Evolutionary conservation across 2,888 invertebrate species (phyloP).

Genomic region (Acrobasis suavella): DNA sequence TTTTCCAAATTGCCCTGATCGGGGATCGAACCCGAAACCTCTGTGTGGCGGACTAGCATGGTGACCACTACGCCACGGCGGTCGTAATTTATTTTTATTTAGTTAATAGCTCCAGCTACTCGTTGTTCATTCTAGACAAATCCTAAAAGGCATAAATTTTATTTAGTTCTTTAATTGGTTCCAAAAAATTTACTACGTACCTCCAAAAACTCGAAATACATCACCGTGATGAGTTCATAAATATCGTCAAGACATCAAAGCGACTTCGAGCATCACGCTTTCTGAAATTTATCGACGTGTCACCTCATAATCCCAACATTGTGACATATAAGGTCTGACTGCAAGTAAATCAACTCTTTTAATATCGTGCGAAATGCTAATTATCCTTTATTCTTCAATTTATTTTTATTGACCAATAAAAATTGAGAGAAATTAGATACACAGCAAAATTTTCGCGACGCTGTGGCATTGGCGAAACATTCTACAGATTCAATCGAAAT

Average conservation of each 20-base stretch:
- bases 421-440: conserved; percentile 58
- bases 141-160: no score
- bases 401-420: conserved; percentile 47
- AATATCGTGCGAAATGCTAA: conserved; percentile 53
- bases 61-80: no score
- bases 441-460: conserved; percentile 51
- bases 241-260: conserved; percentile 37
- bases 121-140: no score
- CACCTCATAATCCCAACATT: conserved; percentile 47
- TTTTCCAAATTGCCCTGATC: no score
- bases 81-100: no score
- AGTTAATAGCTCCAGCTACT: no score
- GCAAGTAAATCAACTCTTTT: conserved; percentile 21
- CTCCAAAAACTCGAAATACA: conserved; percentile 21
- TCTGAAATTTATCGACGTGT: conserved; percentile 46
- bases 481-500: conserved; percentile 47
- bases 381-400: conserved; percentile 46
- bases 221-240: conserved; percentile 31
- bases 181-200: neutral
- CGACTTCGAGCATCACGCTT: conserved; percentile 32
- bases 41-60: no score
- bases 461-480: conserved; percentile 37
- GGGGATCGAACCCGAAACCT: no score
- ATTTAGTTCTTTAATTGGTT: conserved; percentile 15
- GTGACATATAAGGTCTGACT: conserved; percentile 8